phyloP scores from a whole-genome alignment of 2,888 invertebrate genomes.

The Abrostola tripartita region DNA sequence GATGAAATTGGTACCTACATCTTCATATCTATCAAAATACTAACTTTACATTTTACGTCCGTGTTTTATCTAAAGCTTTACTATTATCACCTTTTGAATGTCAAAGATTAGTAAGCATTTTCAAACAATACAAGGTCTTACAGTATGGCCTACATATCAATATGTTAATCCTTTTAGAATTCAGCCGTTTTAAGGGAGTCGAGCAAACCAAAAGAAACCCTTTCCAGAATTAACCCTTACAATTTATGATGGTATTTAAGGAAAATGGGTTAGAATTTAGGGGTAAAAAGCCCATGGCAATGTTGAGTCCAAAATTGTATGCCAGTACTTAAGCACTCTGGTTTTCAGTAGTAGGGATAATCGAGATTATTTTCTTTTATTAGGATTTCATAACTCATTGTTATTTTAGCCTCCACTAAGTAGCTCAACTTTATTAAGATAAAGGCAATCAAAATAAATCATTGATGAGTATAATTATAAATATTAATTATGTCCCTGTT shows the following conservation, averaged over 20 bases:
- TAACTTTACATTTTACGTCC: conserved; percentile 7
- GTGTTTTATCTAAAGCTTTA: conserved; percentile 10
- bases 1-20: too few relatives aligned
- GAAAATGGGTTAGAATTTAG: conserved; percentile 7
- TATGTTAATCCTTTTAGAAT: conserved; percentile 4
- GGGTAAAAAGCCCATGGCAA: conserved; percentile 17
- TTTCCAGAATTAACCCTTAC: conserved; percentile 26
- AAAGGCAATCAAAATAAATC: too few relatives aligned
- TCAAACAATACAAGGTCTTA: background rate
- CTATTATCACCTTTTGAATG: background rate
- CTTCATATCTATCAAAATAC: background rate
- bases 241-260: conserved; percentile 41
- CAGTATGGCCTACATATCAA: background rate
- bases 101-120: background rate
- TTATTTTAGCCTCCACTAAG: too few relatives aligned
- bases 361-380: too few relatives aligned
- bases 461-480: too few relatives aligned
- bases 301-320: background rate
- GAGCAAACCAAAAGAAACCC: conserved; percentile 15
- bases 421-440: too few relatives aligned
- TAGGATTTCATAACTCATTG: too few relatives aligned
- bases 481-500: too few relatives aligned
- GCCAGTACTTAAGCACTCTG: background rate
- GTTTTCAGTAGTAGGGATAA: background rate
- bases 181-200: conserved; percentile 11